Evolutionary conservation across 2,113 vertebrate species (phyloP).

Genomic region (Pseudopodoces humilis): DNA sequence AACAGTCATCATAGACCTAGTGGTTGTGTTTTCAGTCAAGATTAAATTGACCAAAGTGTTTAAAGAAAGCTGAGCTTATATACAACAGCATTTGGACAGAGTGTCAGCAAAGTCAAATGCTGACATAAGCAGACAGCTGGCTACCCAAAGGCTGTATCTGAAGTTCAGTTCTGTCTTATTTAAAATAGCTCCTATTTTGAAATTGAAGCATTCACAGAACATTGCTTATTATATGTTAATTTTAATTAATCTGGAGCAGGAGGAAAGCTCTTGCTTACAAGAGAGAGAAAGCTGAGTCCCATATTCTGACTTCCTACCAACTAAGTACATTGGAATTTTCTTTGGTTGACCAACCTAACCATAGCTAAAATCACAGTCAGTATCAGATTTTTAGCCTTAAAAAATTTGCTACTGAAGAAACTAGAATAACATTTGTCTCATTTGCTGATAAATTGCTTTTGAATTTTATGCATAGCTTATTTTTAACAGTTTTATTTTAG

Average conservation of each 20-base stretch:
- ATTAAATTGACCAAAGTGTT: background rate
- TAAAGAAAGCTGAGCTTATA: background rate
- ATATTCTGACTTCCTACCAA: background rate
- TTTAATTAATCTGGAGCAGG: background rate
- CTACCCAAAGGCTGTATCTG: background rate
- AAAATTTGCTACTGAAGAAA: background rate
- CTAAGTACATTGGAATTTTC: background rate
- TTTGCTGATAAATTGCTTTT: background rate
- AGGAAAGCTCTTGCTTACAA: background rate
- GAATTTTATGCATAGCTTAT: background rate
- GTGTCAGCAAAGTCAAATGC: background rate
- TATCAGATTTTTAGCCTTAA: background rate
- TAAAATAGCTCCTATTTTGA: background rate
- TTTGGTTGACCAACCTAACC: background rate
- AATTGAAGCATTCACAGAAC: background rate
- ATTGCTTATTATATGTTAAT: background rate
- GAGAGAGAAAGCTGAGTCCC: background rate
- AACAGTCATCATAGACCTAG: background rate
- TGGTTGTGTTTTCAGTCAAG: background rate
- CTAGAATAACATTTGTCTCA: background rate
- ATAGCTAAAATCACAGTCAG: background rate
- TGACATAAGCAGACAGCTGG: background rate
- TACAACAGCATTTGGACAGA: background rate
- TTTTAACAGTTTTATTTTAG: background rate
- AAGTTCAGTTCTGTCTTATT: background rate